phyloP scores from a whole-genome alignment of 2,797 vertebrate species.

The Muscicapa comitata region DNA sequence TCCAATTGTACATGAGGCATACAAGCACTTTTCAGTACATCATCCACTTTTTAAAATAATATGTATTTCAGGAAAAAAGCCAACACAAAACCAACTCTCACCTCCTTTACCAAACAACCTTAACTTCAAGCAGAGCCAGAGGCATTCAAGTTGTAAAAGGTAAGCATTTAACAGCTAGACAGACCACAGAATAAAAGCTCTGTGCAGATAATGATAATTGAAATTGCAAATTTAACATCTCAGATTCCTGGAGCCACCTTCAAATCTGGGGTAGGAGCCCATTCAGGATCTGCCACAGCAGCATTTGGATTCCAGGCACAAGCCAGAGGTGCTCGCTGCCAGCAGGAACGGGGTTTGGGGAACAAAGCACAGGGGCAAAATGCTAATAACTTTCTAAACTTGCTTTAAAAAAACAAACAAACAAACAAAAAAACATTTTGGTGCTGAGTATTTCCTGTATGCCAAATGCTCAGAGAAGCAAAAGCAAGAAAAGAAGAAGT shows the following conservation, averaged over 20 bases:
- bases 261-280: not conserved
- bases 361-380: not conserved
- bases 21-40: not conserved
- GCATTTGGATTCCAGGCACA: not conserved
- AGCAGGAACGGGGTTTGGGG: not conserved
- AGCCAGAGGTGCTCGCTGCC: not conserved
- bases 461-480: not conserved
- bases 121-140: not conserved
- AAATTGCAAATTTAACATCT: not conserved
- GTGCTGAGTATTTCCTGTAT: not conserved
- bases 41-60: not conserved
- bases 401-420: not conserved
- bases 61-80: not conserved
- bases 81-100: not conserved
- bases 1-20: not conserved
- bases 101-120: not conserved
- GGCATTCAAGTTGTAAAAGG: not conserved
- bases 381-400: not conserved
- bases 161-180: not conserved
- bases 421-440: not conserved
- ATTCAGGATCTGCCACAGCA: accelerated
- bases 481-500: not conserved
- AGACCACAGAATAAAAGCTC: not conserved
- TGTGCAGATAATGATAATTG: not conserved
- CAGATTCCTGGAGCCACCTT: not conserved